Evolutionary conservation across 2,888 invertebrate genomes (phyloP).

Genomic region (Ophion costatus): DNA sequence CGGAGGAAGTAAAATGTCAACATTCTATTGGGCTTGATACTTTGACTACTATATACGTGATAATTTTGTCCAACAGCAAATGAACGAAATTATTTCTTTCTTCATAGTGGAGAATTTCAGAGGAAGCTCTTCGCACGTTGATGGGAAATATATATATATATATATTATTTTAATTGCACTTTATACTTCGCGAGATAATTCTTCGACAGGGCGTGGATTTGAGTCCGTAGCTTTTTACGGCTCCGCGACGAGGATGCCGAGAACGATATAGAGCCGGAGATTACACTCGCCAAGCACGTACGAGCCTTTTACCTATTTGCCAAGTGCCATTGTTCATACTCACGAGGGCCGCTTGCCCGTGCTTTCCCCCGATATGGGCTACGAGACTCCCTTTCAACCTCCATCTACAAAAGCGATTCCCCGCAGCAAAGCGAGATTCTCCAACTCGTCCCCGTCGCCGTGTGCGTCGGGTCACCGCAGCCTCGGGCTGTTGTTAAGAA

Average conservation of each 20-base stretch:
- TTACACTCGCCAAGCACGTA: constrained; percentile 50
- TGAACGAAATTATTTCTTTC: not conserved
- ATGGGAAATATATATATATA: no score
- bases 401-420: constrained; percentile 31
- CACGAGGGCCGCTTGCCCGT: constrained; percentile 38
- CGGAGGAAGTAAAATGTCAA: no score
- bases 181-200: no score
- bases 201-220: constrained; percentile 20
- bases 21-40: no score
- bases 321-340: constrained; percentile 62
- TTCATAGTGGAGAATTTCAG: no score
- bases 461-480: not conserved
- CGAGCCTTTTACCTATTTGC: constrained; percentile 62
- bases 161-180: no score
- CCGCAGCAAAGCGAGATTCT: constrained; percentile 30
- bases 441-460: not conserved
- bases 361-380: constrained; percentile 51
- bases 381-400: constrained; percentile 41
- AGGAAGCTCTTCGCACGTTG: no score
- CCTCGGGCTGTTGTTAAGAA: constrained; percentile 26
- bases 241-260: constrained; percentile 17
- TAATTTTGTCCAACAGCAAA: not conserved
- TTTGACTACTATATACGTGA: no score
- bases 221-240: constrained; percentile 7
- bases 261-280: constrained; percentile 44